Base-by-base conservation (phyloP, 1,140 invertebrate species). In the Eriosoma lanigerum region DNA sequence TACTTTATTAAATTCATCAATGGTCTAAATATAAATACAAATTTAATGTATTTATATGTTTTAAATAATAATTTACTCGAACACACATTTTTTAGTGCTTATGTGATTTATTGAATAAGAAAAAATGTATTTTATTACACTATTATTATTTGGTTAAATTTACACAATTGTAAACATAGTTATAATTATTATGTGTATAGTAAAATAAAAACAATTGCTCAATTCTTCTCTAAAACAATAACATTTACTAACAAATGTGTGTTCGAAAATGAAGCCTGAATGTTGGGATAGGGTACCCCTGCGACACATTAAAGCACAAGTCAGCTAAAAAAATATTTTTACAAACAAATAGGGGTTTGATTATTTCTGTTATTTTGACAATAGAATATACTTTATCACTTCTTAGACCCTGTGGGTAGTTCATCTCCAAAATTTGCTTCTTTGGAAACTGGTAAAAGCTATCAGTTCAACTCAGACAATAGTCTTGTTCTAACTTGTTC, bases 261-360 rank as follows among this genome's bases (percentile, higher is more conserved):
- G 72, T 78, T 82, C 24, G 21, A 44, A 60, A 38, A 78, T 78
- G 81, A 84, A 84, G 93, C 94, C 94, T 96, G 94, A 95, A 95
- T 95, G 94, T 95, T 95, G 94, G 94, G 94, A 96, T 94, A 95
- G 93, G 94, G 93, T 94, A 94, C 93, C 93, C 81, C 78, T 80
- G 81, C 78, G 78, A 81, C 64, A 66, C 78, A 81, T 70, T 81
- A 70, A 81, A 81, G 50, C 60, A 66, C 26, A 21, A 38, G 24
- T 60, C 58, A 54, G 12, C 21, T 80, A 50, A 32, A 48, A 6
- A 60, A 76, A 29, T 32, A 52, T n/a, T 17, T 50, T 19, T 44
- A 52, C 24, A 72, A n/a, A n/a, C n/a, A n/a, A n/a, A n/a, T n/a
- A n/a, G n/a, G n/a, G 52, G 52, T 32, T 52, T 52, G 24, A 32